phyloP scores from a whole-genome alignment of 2,113 vertebrate genomes.

The Eulemur macaco region DNA sequence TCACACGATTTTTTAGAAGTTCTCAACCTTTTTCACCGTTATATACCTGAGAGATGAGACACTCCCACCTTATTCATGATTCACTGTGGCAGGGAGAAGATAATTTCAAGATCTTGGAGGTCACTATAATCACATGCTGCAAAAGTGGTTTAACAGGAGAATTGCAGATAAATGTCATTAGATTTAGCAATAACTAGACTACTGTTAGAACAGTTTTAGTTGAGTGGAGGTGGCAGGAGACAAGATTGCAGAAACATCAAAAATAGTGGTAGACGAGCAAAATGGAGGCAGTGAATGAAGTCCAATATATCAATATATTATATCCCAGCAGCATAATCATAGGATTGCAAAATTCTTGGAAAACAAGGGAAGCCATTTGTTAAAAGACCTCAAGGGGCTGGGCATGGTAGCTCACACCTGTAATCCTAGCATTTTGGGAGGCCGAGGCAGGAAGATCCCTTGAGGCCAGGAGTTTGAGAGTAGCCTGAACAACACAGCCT shows the following conservation, averaged over 20 bases:
- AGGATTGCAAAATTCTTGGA: background rate
- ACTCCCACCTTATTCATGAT: background rate
- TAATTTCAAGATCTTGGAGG: background rate
- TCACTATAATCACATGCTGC: background rate
- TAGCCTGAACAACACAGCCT: too few species aligned
- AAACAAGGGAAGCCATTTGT: background rate
- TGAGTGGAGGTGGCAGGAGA: background rate
- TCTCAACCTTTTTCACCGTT: background rate
- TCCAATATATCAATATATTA: background rate
- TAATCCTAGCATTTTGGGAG: too few species aligned
- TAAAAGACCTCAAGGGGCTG: background rate
- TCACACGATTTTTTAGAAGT: background rate
- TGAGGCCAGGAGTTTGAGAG: too few species aligned
- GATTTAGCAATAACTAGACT: background rate
- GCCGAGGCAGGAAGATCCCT: too few species aligned
- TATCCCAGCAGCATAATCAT: background rate
- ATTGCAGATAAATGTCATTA: background rate
- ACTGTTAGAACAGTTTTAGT: background rate
- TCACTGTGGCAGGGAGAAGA: background rate
- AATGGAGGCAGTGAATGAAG: background rate
- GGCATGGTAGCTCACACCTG: too few species aligned
- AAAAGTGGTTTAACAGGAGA: background rate
- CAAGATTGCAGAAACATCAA: background rate
- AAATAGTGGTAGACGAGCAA: background rate
- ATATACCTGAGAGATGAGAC: background rate